Evolutionary conservation across 2,888 invertebrate species (phyloP), one percentile per base, ranked within the genome.

Genomic region (Tillus elongatus): DNA sequence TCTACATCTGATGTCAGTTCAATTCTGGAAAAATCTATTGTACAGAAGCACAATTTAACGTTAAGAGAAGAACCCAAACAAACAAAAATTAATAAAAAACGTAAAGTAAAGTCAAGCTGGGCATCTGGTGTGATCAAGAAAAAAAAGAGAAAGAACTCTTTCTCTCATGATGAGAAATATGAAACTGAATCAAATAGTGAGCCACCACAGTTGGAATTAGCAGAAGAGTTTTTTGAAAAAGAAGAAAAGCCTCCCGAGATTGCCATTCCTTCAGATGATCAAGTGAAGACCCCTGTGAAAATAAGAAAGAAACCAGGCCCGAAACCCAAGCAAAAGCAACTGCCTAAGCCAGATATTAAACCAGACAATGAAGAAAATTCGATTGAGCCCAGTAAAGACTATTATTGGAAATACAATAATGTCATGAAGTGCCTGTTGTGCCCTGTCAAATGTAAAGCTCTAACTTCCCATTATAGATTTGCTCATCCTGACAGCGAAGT

Each of bases 381-480:
- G 6, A 19, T 19, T n/a, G 24, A 39, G 27, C 53, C 61, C 6
- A 70, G 72, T 44, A 66, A 60, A 47, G 52, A 53, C 3, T 71
- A 73, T 47, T 71, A 68, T 43, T 69, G 69, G 47, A 49, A 53
- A 28, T 63, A 64, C 45, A 60, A 60, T 29, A 53, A 50, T 2
- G 58, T 53, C 15, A 72, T 73, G 46, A 58, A 66, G 8, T 84
- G 83, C 52, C 70, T 76, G 40, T 56, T 79, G 8, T 84, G 84
- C 53, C 42, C 55, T 0, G 79, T 70, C 48, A 60, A 51, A 11
- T 78, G 79, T 0, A 68, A 66, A 43, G 71, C 73, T 37, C 78
- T 84, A 27, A 75, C 81, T 1, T 66, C 70, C 26, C 83, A 84
- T 65, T 82, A 80, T 50, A 73, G 73, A 48, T 63, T 64, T n/a